Percentiles rank a stretch among this genome's conserved stretches.
phyloP scores from a whole-genome alignment of 2,797 vertebrate species.

The Lepidocolaptes lacrymiger region DNA sequence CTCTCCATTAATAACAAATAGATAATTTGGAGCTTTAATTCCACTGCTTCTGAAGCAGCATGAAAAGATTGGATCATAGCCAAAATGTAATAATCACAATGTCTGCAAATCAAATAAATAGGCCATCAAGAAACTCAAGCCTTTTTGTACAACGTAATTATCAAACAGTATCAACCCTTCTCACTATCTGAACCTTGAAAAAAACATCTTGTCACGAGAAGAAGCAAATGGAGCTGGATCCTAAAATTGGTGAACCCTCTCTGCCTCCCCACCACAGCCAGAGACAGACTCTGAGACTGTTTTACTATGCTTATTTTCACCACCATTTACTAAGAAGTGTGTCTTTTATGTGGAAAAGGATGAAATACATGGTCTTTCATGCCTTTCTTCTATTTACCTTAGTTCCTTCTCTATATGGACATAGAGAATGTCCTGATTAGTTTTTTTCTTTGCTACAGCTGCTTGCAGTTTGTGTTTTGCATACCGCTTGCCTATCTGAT shows the following conservation, averaged over 20 bases:
- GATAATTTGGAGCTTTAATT: conserved; percentile 23
- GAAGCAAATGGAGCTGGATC: neutral
- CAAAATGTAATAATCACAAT: conserved; percentile 54
- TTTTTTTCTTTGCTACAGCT: neutral
- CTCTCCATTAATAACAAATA: neutral
- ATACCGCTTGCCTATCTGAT: conserved; percentile 46
- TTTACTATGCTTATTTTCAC: neutral
- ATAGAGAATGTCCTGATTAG: neutral
- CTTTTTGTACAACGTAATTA: neutral
- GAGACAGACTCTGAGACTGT: neutral
- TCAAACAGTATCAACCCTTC: neutral
- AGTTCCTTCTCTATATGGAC: neutral
- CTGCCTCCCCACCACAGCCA: neutral
- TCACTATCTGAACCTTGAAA: neutral
- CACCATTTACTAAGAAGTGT: neutral
- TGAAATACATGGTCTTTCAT: neutral
- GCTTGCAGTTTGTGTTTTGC: conserved; percentile 20
- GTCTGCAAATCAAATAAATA: conserved; percentile 48
- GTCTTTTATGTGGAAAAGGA: neutral
- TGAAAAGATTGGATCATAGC: conserved; percentile 40
- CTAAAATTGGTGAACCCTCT: neutral
- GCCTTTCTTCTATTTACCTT: neutral
- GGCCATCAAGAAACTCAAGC: conserved; percentile 21
- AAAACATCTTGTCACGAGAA: neutral
- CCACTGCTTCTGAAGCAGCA: neutral